Base-by-base conservation (phyloP, 2,797 vertebrate genomes). In the Lophius americanus region DNA sequence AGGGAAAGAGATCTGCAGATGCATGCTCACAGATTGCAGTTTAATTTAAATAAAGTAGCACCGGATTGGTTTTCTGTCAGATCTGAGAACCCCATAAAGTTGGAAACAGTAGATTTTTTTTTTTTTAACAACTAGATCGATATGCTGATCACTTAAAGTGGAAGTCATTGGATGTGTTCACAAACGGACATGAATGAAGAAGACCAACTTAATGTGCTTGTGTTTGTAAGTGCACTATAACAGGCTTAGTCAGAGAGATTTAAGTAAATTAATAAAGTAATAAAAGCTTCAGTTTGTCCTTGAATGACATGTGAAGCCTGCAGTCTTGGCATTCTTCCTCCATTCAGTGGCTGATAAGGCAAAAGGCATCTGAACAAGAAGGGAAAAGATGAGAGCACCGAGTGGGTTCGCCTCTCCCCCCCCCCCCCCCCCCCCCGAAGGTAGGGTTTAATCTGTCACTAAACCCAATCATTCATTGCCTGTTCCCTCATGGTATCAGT, bases 401-500 rank as follows among this genome's bases (percentile, higher is more conserved):
- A 66, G 60, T 68, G 58, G 47, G 61, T 58, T 63, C 42, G 12
- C 56, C 73, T 46, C 43, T 38, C 59, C 52, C 23, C 33, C 23
- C 64, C 47, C 43, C 58, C 11, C 57, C 60, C 65, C 73, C 56
- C 60, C 60, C 62, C 53, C 64, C 64, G 62, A 63, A 78, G 82
- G 75, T 84, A 53, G 64, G 79, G 73, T 88, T 87, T 90, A 92
- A 89, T 88, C 80, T 79, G 80, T 89, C 63, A 84, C 88, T 75
- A 70, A 84, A 70, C 62, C 64, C 70, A 60, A 78, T 83, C 76
- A 88, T 83, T 91, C 79, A 90, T 91, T 88, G 75, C 61, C 75
- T 64, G 44, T 70, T 64, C 60, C 81, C 56, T 23, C 63, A 56
- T 8, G 11, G 59, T 83, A 72, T 85, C 74, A 35, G 61, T 81